These are phyloP conservation scores for Margaritifera margaritifera DNA, from an alignment of 2,888 invertebrate genomes.

Conservation along the genomic window DNA sequence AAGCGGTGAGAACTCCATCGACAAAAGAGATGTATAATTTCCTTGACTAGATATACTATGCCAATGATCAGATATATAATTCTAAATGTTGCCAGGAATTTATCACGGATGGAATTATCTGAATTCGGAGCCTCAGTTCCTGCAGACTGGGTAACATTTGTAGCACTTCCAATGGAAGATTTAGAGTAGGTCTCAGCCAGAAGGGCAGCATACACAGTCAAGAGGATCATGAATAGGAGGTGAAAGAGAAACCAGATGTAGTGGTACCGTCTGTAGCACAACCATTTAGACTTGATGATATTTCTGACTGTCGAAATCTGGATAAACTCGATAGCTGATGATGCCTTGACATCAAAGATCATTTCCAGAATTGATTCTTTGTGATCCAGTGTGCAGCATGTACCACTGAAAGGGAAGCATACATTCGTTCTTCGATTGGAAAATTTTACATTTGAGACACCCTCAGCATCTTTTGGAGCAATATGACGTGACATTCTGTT, in stretches of 20 bases:
- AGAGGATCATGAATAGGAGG: conserved; percentile 35
- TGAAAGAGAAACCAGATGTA: conserved; percentile 48
- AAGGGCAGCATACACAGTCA: conserved; percentile 41
- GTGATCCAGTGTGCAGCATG: conserved; percentile 14
- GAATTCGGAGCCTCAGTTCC: neutral
- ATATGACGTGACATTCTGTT: conserved; percentile 24
- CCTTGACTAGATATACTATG: conserved; percentile 27
- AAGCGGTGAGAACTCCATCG: conserved; percentile 26
- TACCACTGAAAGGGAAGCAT: conserved; percentile 16
- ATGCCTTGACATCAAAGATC: conserved; percentile 45
- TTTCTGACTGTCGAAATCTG: conserved; percentile 43
- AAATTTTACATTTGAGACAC: conserved; percentile 32
- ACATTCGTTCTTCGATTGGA: conserved; percentile 13
- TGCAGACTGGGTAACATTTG: neutral
- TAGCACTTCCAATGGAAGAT: neutral
- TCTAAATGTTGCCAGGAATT: conserved; percentile 28
- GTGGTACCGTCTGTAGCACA: conserved; percentile 34
- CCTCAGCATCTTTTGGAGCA: conserved; percentile 30
- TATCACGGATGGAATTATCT: neutral
- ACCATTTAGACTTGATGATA: conserved; percentile 54
- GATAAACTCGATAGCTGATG: conserved; percentile 47
- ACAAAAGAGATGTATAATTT: conserved; percentile 24
- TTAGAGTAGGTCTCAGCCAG: conserved; percentile 26
- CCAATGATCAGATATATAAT: conserved; percentile 32
- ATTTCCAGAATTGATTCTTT: conserved; percentile 51